Evolutionary conservation across 2,113 vertebrate genomes (phyloP), one percentile per base, ranked within the genome.

Genomic region (Lasiurus cinereus): DNA sequence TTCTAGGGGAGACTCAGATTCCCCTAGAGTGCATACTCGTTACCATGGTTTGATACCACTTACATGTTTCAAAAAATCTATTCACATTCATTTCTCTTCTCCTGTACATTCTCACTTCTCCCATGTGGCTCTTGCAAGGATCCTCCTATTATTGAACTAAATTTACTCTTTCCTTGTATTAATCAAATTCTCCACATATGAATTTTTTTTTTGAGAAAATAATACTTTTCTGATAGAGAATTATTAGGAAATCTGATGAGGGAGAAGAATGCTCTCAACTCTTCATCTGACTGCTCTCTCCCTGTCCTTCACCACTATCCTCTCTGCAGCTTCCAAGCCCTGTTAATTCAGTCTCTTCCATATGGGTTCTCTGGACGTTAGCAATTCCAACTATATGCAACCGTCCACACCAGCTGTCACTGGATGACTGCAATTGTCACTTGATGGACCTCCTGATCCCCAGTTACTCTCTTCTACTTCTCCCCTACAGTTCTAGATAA

Each of bases 181-280:
- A 88, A 88, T 77, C 88, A 91, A 87, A 91, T 33, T 29, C 33
- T 83, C 69, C 59, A 70, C 62, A 36, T 54, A 46, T 3, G 62
- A 77, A 72, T 88, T 88, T 78, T 54, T 33, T 29, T 52, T 91
- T 88, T n/a, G 59, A 72, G 88, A 87, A 88, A 59, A 87, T 67
- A 22, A 73, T 88, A 36, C 77, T 77, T 78, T 87, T 69, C 70
- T 77, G 77, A 69, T 64, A 24, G 77, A n/a, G 83, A 87, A 62
- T 70, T 70, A 56, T 62, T n/a, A 88, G 50, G 27, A 39, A 48
- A 33, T 77, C 95, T 31, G 77, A 91, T n/a, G 59, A 83, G 22
- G 22, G 13, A 70, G 29, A 77, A 90, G 50, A 70, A 76, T 29
- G 76, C 24, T 9, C 66, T 66, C 66, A 27, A 31, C 67, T 73